Evolutionary conservation across 2,797 vertebrate genomes (phyloP), one percentile per base, ranked within the genome.

Genomic region (Dipus sagitta): DNA sequence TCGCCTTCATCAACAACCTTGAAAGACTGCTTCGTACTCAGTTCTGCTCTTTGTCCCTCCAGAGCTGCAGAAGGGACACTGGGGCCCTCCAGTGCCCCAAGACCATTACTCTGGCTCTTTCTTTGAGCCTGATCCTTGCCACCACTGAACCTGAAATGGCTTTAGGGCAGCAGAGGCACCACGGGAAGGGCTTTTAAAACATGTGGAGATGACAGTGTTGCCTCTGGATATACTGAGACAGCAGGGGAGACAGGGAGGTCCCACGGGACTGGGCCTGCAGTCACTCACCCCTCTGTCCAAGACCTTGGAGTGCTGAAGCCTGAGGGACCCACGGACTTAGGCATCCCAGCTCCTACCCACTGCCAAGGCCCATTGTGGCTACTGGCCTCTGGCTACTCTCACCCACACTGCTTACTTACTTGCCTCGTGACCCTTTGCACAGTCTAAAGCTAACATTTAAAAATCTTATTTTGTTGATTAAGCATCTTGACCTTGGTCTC

Each of bases 41-140:
- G 9, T 8, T 10, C 8, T 79, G 65, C 79, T 78, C 77, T 81
- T 21, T 20, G 10, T 6, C 94, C 91, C 78, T 85, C 10, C n/a
- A 2, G 0, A 18, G 86, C 94, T 60, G 34, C 68, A 52, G 74
- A 4, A 70, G 90, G 52, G 52, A 88, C 47, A 81, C 97, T 87
- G 93, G 92, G 86, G 26, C 85, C 81, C 2, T 0, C 93, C 86
- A 94, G 24, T 34, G 52, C 74, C 0, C 0, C 85, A 95, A 95
- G 24, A 71, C 90, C 82, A 93, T 60, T 28, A 26, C 90, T 93
- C 54, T 94, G 92, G 96, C 17, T 84, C 18, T 85, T 0, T 71
- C 38, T 0, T 34, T 18, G 60, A 10, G 30, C 32, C 9, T 38
- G 52, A 79, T 34, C 68, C 71, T 77, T 34, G 32, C 93, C 93